phyloP scores from a whole-genome alignment of 2,113 vertebrate genomes.

The Trichechus manatus region DNA sequence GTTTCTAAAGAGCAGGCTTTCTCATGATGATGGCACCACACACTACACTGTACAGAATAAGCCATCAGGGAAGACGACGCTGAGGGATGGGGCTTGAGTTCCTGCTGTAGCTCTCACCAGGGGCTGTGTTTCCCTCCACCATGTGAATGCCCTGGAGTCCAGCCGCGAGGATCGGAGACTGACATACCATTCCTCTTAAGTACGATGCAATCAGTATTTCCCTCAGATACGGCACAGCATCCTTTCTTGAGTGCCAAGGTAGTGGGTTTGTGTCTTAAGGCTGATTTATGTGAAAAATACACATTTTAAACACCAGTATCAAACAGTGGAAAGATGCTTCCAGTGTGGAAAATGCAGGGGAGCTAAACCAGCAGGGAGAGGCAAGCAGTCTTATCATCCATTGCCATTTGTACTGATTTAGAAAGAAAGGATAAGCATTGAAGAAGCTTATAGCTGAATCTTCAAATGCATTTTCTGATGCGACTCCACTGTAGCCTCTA shows the following conservation, averaged over 20 bases:
- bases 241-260: not conserved
- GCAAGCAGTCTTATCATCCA: no score
- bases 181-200: no score
- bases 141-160: not conserved
- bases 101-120: not conserved
- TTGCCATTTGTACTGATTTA: no score
- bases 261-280: not conserved
- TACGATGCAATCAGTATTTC: not conserved
- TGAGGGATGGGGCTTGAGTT: not conserved
- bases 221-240: not conserved
- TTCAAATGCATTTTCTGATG: not conserved
- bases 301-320: not conserved
- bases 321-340: not conserved
- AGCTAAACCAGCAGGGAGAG: not conserved
- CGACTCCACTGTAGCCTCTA: not conserved
- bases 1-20: not conserved
- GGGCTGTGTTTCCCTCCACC: not conserved
- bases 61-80: not conserved
- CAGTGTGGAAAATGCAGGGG: not conserved
- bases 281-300: not conserved
- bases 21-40: not conserved
- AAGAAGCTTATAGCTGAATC: rapidly evolving
- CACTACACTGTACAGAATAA: not conserved
- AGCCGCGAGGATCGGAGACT: no score
- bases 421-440: not conserved